phyloP scores from a whole-genome alignment of 2,113 vertebrate species.

The Otolemur garnettii region DNA sequence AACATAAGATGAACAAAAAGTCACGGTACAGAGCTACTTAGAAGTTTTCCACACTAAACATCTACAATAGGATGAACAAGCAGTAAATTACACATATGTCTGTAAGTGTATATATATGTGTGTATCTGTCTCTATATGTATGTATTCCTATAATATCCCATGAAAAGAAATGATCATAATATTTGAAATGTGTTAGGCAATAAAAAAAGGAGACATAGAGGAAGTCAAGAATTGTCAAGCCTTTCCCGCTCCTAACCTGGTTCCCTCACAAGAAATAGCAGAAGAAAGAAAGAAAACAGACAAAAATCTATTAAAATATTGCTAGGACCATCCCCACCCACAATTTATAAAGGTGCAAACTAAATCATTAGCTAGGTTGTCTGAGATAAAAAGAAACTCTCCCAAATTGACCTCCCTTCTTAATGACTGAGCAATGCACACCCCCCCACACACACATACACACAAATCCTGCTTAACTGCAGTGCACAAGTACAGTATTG shows the following conservation, averaged over 20 bases:
- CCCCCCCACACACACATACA: background rate
- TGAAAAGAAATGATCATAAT: background rate
- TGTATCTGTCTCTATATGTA: background rate
- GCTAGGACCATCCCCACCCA: background rate
- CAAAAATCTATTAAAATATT: background rate
- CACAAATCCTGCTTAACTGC: no score
- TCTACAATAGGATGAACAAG: no score
- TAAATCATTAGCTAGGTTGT: background rate
- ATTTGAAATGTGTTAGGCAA: background rate
- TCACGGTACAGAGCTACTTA: no score
- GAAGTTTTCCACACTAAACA: no score
- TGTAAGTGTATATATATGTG: no score
- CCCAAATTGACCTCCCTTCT: background rate
- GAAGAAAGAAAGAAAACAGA: background rate
- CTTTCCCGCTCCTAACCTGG: background rate
- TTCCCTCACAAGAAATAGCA: background rate
- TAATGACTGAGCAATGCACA: background rate
- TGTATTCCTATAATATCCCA: background rate
- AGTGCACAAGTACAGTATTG: background rate
- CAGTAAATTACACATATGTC: no score
- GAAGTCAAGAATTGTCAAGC: background rate
- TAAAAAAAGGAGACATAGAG: background rate
- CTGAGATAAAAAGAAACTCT: background rate
- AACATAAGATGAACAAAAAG: background rate
- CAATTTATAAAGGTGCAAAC: background rate